A percentile compares a stretch with the other conserved stretches of the same genome.
These are phyloP conservation scores for Arothron firmamentum DNA, from an alignment of 2,113 vertebrate species.

Conservation along the genomic window DNA sequence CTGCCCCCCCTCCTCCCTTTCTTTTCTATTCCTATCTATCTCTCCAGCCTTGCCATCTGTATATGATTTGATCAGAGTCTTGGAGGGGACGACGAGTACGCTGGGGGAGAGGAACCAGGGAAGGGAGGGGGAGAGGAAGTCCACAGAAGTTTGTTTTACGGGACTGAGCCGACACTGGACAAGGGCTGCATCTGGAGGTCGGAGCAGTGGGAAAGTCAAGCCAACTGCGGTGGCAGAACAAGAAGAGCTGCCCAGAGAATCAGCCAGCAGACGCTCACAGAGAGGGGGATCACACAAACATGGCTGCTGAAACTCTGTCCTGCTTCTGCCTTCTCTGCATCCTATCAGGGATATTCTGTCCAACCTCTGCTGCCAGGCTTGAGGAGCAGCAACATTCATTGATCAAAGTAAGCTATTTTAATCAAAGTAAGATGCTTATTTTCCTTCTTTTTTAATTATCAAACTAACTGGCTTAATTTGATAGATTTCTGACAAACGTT, in stretches of 20 bases:
- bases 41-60: conserved; percentile 69
- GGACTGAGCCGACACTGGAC: conserved; percentile 45
- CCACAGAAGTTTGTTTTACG: conserved; percentile 65
- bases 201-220: conserved; percentile 42
- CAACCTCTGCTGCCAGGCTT: conserved; percentile 36
- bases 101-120: conserved; percentile 45
- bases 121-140: conserved; percentile 61
- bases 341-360: conserved; percentile 44
- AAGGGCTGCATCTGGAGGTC: conserved; percentile 57
- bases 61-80: conserved; percentile 69
- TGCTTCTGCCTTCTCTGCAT: conserved; percentile 60
- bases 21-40: conserved; percentile 25
- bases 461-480: background rate
- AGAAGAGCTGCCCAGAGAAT: conserved; percentile 38
- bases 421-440: background rate
- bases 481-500: background rate
- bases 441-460: background rate
- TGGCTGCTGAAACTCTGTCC: conserved; percentile 56
- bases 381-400: conserved; percentile 50
- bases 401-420: conserved; percentile 55
- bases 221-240: conserved; percentile 34
- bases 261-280: conserved; percentile 41
- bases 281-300: conserved; percentile 46
- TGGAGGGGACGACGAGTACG: conserved; percentile 54
- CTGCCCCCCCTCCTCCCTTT: conserved; percentile 17